These are phyloP conservation scores for Ameiurus melas DNA, from an alignment of 2,113 vertebrate species.

Conservation along the genomic window DNA sequence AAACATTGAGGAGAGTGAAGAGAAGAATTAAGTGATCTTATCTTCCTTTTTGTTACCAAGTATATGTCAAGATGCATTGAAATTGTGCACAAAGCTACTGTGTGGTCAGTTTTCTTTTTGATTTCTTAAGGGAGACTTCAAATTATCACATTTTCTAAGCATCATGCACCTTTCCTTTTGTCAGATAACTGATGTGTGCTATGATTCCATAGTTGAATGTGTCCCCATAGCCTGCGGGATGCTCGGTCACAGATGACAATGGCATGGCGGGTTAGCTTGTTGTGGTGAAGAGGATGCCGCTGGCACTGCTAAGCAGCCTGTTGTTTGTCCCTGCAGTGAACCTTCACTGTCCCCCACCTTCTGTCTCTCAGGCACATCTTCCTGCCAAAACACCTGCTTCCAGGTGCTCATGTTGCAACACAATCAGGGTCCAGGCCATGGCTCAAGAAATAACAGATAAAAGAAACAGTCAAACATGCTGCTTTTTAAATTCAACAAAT, in stretches of 20 bases:
- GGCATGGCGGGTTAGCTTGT: conserved; percentile 7
- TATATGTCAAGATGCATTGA: not conserved
- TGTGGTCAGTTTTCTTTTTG: not conserved
- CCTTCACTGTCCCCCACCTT: conserved; percentile 26
- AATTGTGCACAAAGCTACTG: not conserved
- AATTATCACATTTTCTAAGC: not conserved
- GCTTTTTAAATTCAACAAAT: conserved; percentile 4
- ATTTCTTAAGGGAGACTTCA: not conserved
- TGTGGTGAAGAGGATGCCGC: conserved; percentile 22
- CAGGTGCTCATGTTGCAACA: conserved; percentile 43
- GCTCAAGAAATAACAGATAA: conserved; percentile 39
- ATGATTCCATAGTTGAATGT: conserved; percentile 8
- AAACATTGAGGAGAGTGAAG: not conserved
- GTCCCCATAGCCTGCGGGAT: not conserved
- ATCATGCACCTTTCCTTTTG: conserved; percentile 1
- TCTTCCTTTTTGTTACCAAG: not conserved
- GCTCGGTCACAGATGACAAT: conserved; percentile 14
- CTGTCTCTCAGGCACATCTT: conserved; percentile 20
- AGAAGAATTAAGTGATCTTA: not conserved
- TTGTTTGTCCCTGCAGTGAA: conserved; percentile 30
- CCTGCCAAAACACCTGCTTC: conserved; percentile 50
- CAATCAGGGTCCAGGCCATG: conserved; percentile 37
- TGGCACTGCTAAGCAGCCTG: conserved; percentile 31
- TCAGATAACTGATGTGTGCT: not conserved
- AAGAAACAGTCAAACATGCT: conserved; percentile 14